Evolutionary conservation across 1,140 invertebrate species (phyloP).

Genomic region (Hyles vespertilio): DNA sequence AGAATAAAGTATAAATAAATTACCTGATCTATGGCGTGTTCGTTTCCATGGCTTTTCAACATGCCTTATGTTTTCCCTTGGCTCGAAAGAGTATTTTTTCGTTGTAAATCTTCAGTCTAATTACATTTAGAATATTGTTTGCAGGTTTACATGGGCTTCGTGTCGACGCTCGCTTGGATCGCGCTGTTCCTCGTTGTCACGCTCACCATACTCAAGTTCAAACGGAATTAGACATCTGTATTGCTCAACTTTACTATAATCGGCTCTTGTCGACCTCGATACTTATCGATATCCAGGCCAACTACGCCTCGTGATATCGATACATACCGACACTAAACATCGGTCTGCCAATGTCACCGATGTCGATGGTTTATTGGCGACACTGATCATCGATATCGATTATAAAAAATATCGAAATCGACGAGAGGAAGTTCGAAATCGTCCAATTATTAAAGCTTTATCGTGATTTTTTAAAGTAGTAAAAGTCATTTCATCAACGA

Average conservation of each 20-base stretch:
- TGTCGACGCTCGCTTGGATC: conserved; percentile 93
- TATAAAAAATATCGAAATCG: neutral
- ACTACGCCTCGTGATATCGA: neutral
- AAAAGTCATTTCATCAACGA: conserved; percentile 4
- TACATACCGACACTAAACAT: too few relatives aligned
- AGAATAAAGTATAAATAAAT: too few relatives aligned
- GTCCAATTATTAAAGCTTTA: conserved; percentile 3
- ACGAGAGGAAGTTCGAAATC: neutral
- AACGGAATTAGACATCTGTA: conserved; percentile 68
- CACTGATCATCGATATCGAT: neutral
- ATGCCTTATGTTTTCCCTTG: too few relatives aligned
- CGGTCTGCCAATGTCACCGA: too few relatives aligned
- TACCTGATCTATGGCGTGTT: too few relatives aligned
- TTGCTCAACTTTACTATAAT: neutral
- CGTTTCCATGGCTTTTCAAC: too few relatives aligned
- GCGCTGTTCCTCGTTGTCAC: conserved; percentile 89
- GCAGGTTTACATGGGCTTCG: conserved; percentile 89
- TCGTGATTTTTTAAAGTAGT: neutral
- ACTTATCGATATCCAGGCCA: neutral
- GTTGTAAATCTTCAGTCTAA: too few relatives aligned
- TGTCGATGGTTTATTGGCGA: neutral
- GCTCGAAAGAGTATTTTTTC: too few relatives aligned
- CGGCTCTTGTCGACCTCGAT: neutral
- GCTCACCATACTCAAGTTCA: conserved; percentile 86
- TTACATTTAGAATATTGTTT: too few relatives aligned